A percentile compares a stretch with the other conserved stretches of the same genome.
Conservation (phyloP, 53 echinoderm and acorn worm species). For the Temnopleurus reevesii region DNA sequence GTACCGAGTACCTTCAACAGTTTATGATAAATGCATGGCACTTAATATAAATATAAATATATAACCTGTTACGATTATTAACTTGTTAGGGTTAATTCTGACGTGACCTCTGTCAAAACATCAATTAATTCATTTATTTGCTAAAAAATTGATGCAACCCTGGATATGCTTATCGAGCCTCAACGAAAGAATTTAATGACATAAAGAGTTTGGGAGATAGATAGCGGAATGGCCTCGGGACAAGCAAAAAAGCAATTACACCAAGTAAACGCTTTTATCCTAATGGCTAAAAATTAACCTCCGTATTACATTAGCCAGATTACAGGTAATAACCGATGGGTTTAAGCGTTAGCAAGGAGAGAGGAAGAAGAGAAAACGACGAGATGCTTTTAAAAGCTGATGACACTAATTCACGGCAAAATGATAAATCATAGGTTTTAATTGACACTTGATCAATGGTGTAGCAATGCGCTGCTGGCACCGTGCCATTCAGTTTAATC, state of each 20-base stretch:
- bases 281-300: conserved; percentile 59
- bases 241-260: conserved; percentile 41
- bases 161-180: background rate
- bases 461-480: background rate
- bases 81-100: background rate
- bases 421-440: conserved; percentile 50
- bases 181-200: background rate
- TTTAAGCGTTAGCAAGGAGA: background rate
- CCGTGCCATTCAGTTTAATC: conserved; percentile 39
- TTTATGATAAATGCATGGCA: too few relatives aligned
- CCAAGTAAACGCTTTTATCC: conserved; percentile 51
- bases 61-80: too few relatives aligned
- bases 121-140: background rate
- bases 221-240: background rate
- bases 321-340: conserved; percentile 29
- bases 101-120: background rate
- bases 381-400: conserved; percentile 54
- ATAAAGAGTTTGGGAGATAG: background rate
- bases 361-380: background rate
- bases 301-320: conserved; percentile 53
- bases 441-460: conserved; percentile 49
- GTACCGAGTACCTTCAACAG: too few relatives aligned
- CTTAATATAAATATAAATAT: too few relatives aligned
- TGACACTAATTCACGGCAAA: conserved; percentile 51
- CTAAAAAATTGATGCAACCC: background rate